Conservation (phyloP, 2,113 vertebrate species). For the Passer montanus region DNA sequence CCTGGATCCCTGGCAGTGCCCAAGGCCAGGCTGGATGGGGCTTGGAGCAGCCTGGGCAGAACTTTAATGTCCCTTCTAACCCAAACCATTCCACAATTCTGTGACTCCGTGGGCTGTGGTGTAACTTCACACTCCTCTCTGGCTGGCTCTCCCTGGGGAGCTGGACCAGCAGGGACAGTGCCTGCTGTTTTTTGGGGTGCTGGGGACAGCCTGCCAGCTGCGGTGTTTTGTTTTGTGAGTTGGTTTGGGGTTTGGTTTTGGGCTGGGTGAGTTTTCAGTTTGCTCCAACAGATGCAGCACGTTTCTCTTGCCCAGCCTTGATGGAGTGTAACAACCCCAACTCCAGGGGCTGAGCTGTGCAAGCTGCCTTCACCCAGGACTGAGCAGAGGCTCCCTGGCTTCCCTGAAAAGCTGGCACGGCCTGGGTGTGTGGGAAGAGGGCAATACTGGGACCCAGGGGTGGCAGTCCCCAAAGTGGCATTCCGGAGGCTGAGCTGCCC, state of each 20-base stretch:
- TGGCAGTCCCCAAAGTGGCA: fast-evolving
- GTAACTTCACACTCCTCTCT: not conserved
- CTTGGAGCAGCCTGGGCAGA: not conserved
- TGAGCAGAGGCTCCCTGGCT: not conserved
- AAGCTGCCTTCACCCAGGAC: not conserved
- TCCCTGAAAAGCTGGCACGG: not conserved
- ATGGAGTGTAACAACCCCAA: fast-evolving
- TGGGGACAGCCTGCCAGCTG: not conserved
- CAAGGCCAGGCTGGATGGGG: fast-evolving
- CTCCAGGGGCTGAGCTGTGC: not conserved
- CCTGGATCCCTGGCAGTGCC: not conserved
- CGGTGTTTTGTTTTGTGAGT: too few relatives aligned
- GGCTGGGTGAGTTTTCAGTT: fast-evolving
- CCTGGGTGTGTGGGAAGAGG: not conserved
- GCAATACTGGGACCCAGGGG: not conserved
- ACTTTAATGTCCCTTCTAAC: not conserved
- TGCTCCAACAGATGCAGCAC: fast-evolving
- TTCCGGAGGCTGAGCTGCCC: not conserved
- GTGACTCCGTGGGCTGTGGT: not conserved
- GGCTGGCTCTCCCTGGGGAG: not conserved
- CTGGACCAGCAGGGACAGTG: fast-evolving
- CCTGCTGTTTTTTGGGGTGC: not conserved
- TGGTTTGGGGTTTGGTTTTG: not conserved
- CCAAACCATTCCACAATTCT: not conserved
- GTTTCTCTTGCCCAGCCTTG: not conserved